phyloP scores from a whole-genome alignment of 1,140 invertebrate genomes.

The Ectropis grisescens region DNA sequence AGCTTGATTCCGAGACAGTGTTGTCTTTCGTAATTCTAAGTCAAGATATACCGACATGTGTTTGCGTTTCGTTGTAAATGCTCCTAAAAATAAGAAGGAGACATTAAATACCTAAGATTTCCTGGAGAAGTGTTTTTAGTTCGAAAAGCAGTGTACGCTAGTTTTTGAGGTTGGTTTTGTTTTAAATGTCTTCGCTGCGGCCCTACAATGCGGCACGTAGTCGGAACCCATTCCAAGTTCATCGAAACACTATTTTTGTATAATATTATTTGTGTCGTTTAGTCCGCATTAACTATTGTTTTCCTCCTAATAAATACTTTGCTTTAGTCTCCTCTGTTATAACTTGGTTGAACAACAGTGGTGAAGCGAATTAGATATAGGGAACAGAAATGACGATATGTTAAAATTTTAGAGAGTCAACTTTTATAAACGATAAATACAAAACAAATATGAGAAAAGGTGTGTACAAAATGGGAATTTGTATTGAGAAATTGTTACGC shows the following conservation, averaged over 20 bases:
- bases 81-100: too few species aligned
- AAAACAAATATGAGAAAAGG: conserved; percentile 62
- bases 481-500: conserved; percentile 70
- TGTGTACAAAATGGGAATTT: conserved; percentile 70
- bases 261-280: conserved; percentile 44
- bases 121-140: too few species aligned
- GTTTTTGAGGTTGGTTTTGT: too few species aligned
- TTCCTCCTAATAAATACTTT: conserved; percentile 46
- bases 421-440: conserved; percentile 66
- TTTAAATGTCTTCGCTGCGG: too few species aligned
- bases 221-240: too few species aligned
- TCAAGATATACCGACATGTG: too few species aligned
- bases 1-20: too few species aligned
- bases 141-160: too few species aligned
- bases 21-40: too few species aligned
- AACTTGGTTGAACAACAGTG: conserved; percentile 51
- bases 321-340: conserved; percentile 54
- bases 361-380: conserved; percentile 67
- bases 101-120: too few species aligned
- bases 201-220: too few species aligned
- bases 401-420: conserved; percentile 68
- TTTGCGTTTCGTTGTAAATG: too few species aligned
- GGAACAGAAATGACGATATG: conserved; percentile 66
- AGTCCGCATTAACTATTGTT: conserved; percentile 44
- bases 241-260: conserved; percentile 44